Evolutionary conservation across 2,888 invertebrate genomes (phyloP), one percentile per base, ranked within the genome.

Genomic region (Onchidella celtica): DNA sequence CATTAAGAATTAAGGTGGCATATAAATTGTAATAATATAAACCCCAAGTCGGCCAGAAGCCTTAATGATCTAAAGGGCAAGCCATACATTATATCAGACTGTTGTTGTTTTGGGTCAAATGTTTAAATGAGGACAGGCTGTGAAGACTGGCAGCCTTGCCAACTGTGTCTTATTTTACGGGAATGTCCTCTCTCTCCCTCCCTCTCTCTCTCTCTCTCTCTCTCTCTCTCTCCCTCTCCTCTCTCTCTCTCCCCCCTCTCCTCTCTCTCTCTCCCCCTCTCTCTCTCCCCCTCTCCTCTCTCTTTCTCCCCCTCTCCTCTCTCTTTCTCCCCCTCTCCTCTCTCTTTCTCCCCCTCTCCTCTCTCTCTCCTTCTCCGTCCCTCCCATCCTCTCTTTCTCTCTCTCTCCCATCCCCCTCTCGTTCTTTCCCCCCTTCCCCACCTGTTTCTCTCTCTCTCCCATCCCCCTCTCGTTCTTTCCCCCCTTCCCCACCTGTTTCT

Each of bases 231-330:
- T 4, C n/a, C n/a, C 59, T 59, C 59, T n/a, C 40, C 75, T 65
- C 65, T 65, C 27, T 65, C 65, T 65, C 38, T 63, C 63, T 36
- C 66, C 38, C 57, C 68, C 66, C 47, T 68, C 55, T 14, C 38
- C 47, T 79, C 21, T n/a, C 36, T 68, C 57, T 77, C 47, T 68
- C 77, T 68, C 66, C 29, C 6, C 38, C 29, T 66, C 55, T 66
- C 66, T 66, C 75, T 75, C 4, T 36, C 38, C 61, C 38, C 63
- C 2, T 47, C 36, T 68, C 3, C 3, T 24, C 6, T 77, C 21
- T 0, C 4, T n/a, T 29, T 32, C 1, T 77, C 32, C 59, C 0
- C 36, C 59, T 69, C 27, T 55, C 11, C 11, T 27, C 68, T 34
- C 57, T 0, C 34, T 34, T 59, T 24, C 59, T 59, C 32, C 59